These are phyloP conservation scores for Scytalopus superciliaris DNA, from an alignment of 2,113 vertebrate species.

Conservation along the genomic window DNA sequence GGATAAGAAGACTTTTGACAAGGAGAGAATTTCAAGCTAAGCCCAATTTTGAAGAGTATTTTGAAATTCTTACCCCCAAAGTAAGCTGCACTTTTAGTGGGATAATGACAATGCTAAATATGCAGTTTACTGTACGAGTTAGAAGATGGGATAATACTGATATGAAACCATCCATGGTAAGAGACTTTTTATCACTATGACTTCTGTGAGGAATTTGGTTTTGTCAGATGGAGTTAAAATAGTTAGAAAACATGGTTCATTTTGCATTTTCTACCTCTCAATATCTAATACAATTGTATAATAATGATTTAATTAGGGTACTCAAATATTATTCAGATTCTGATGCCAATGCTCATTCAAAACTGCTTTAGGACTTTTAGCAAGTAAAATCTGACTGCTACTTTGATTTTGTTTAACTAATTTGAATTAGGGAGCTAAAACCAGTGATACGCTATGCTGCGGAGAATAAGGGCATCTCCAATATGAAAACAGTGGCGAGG, in stretches of 20 bases:
- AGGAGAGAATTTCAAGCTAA: slow-evolving; percentile 86
- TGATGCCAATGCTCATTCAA: not conserved
- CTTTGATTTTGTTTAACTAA: not conserved
- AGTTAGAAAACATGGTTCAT: not conserved
- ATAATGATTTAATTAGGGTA: not conserved
- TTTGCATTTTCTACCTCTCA: not conserved
- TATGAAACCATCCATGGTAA: slow-evolving; percentile 87
- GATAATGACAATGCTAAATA: slow-evolving; percentile 95
- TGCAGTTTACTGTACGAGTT: slow-evolving; percentile 91
- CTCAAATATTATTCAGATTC: not conserved
- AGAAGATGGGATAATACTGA: slow-evolving; percentile 78
- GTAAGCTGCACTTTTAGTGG: slow-evolving; percentile 90
- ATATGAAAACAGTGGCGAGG: not conserved
- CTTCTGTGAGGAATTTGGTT: not conserved
- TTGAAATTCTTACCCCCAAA: slow-evolving; percentile 88
- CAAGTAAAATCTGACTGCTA: not conserved
- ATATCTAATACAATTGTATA: not conserved
- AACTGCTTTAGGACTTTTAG: not conserved
- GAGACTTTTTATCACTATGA: slow-evolving; percentile 1
- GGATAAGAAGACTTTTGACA: slow-evolving; percentile 86
- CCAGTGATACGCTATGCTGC: not conserved
- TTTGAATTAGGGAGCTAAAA: not conserved
- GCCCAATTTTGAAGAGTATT: slow-evolving; percentile 87
- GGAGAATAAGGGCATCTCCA: not conserved
- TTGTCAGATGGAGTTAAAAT: not conserved